Conservation (phyloP, 1,140 invertebrate species). For the Drosophila bipectinata region DNA sequence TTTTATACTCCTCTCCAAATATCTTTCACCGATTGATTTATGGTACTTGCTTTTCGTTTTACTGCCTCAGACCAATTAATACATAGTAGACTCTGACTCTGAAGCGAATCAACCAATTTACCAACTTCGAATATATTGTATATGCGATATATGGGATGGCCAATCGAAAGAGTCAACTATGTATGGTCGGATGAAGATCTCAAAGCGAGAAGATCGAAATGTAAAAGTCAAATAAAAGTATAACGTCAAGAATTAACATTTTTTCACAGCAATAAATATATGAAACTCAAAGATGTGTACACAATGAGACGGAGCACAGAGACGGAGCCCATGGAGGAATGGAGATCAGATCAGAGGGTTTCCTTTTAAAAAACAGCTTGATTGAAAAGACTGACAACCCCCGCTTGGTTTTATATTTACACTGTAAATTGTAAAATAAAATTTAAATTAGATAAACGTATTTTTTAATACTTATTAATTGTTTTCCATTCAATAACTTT, state of each 20-base stretch:
- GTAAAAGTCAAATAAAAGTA: conserved; percentile 63
- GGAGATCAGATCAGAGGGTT: conserved; percentile 6
- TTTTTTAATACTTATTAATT: too few species aligned
- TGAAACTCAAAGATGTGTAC: conserved; percentile 54
- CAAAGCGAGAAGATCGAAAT: conserved; percentile 40
- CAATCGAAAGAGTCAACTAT: conserved; percentile 53
- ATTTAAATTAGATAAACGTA: too few species aligned
- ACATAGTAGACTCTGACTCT: conserved; percentile 43
- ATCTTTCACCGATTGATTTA: conserved; percentile 49
- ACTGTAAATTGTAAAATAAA: background rate
- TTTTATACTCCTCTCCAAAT: background rate
- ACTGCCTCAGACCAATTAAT: conserved; percentile 48
- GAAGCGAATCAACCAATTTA: conserved; percentile 42
- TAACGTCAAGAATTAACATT: conserved; percentile 64
- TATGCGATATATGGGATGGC: conserved; percentile 21
- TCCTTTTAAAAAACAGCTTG: conserved; percentile 15
- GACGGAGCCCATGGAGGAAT: conserved; percentile 13
- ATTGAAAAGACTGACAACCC: conserved; percentile 1
- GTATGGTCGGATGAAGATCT: conserved; percentile 41
- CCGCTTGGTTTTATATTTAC: background rate
- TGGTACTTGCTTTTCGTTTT: conserved; percentile 41
- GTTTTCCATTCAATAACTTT: too few species aligned
- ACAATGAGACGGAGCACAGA: conserved; percentile 13
- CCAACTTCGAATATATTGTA: conserved; percentile 15
- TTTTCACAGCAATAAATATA: conserved; percentile 66